Conservation (phyloP, 2,797 vertebrate species). For the Scomberomorus guttatus region DNA sequence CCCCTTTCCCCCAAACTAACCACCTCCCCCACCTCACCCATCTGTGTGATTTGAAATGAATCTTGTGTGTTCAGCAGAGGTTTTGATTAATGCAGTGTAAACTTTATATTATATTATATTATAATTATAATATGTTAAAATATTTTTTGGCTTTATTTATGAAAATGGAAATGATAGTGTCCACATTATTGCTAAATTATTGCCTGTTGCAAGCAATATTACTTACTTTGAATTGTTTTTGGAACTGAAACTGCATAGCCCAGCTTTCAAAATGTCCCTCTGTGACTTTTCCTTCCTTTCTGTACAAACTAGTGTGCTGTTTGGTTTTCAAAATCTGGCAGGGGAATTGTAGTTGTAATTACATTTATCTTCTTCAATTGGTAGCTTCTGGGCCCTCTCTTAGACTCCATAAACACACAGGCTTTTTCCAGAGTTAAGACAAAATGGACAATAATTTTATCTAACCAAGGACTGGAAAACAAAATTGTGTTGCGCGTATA, state of each 20-base stretch:
- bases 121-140: too few relatives aligned
- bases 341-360: slow-evolving; percentile 56
- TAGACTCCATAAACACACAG: slow-evolving; percentile 48
- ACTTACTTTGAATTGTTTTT: slow-evolving; percentile 9
- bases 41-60: not conserved
- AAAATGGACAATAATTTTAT: slow-evolving; percentile 53
- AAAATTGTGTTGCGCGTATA: slow-evolving; percentile 29
- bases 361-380: slow-evolving; percentile 59
- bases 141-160: not conserved
- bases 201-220: not conserved
- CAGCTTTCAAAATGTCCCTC: slow-evolving; percentile 3
- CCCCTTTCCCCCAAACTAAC: slow-evolving; percentile 6
- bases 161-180: slow-evolving; percentile 5
- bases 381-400: slow-evolving; percentile 56
- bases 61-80: not conserved
- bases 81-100: not conserved
- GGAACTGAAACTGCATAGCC: not conserved
- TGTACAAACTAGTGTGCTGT: slow-evolving; percentile 6
- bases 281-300: not conserved
- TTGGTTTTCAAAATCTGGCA: slow-evolving; percentile 42
- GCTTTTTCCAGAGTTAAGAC: slow-evolving; percentile 46
- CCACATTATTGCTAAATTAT: not conserved
- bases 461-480: slow-evolving; percentile 26
- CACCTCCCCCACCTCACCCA: not conserved
- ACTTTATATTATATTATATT: too few relatives aligned